phyloP scores from a whole-genome alignment of 1,140 invertebrate genomes.

The Cydia amplana region DNA sequence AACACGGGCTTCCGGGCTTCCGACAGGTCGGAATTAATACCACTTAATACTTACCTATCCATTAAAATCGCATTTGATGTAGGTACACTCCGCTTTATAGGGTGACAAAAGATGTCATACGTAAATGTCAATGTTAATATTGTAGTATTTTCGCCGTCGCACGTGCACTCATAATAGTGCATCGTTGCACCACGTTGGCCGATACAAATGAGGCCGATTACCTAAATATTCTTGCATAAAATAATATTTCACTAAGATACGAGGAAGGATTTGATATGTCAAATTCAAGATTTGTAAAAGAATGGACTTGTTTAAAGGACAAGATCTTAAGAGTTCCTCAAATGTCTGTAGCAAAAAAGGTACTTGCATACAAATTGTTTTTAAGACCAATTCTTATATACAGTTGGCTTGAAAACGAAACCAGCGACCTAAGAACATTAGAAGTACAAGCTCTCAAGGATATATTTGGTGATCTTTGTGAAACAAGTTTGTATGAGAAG shows the following conservation, averaged over 20 bases:
- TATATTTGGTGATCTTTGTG: constrained; percentile 40
- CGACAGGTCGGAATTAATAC: too few species aligned
- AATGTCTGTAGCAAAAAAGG: constrained; percentile 41
- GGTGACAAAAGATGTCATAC: background rate
- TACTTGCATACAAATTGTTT: constrained; percentile 51
- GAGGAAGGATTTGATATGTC: constrained; percentile 31
- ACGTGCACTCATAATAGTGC: background rate
- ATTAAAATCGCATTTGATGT: background rate
- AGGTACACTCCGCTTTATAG: background rate
- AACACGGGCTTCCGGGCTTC: too few species aligned
- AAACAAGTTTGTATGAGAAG: constrained; percentile 37
- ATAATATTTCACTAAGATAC: background rate
- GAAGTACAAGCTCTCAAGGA: constrained; percentile 42
- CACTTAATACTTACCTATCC: too few species aligned
- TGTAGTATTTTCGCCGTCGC: background rate
- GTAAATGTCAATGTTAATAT: background rate
- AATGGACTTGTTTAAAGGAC: constrained; percentile 37
- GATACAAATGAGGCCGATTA: background rate
- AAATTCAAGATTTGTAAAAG: constrained; percentile 16
- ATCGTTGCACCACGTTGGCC: background rate
- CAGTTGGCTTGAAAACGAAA: constrained; percentile 39
- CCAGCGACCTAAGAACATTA: constrained; percentile 33
- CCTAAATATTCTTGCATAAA: background rate
- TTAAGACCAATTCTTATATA: constrained; percentile 46
- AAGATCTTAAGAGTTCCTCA: constrained; percentile 36